These are phyloP conservation scores for Parauchenoglanis ngamensis DNA, from an alignment of 2,797 vertebrate genomes.

Conservation along the genomic window DNA sequence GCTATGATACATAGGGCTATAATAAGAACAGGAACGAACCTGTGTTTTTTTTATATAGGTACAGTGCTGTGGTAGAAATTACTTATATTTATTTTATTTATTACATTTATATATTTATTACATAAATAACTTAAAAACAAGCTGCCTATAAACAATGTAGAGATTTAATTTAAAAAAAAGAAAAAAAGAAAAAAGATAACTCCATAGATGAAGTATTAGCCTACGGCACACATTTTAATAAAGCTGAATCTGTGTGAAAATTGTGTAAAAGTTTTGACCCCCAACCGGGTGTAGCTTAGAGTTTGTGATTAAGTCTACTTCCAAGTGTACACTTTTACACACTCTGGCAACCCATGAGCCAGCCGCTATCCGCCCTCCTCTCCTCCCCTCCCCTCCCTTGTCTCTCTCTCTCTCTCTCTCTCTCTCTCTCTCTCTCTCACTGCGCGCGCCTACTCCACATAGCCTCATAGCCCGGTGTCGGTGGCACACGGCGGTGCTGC, in stretches of 20 bases:
- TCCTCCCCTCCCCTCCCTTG: background rate
- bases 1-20: background rate
- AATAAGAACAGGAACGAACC: background rate
- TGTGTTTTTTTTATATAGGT: background rate
- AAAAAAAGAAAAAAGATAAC: background rate
- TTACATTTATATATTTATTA: background rate
- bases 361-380: background rate
- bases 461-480: constrained; percentile 22
- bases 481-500: constrained; percentile 17
- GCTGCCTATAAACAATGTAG: background rate
- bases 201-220: background rate
- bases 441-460: constrained; percentile 6
- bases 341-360: constrained; percentile 17
- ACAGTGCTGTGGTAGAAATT: background rate
- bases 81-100: background rate
- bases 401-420: background rate
- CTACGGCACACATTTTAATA: background rate
- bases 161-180: too few species aligned
- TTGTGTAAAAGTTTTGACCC: background rate
- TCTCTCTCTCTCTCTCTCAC: background rate
- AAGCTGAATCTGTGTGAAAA: background rate
- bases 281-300: too few species aligned
- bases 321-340: too few species aligned
- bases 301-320: background rate
- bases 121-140: background rate